Evolutionary conservation across 2,113 vertebrate genomes (phyloP).

Genomic region (Chiloscyllium plagiosum): DNA sequence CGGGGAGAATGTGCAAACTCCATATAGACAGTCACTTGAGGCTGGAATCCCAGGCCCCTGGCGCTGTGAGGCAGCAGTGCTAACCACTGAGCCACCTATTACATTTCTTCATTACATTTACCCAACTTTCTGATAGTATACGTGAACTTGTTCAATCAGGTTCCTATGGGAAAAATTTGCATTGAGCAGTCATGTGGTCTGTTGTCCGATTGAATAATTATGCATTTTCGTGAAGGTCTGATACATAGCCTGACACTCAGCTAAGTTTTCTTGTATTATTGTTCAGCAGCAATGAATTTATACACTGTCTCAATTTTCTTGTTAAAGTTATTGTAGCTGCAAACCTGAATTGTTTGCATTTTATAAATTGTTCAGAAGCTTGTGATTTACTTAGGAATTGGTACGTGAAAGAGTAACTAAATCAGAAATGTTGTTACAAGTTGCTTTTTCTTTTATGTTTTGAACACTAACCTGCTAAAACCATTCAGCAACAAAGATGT

Average conservation of each 20-base stretch:
- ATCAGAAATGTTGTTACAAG: neutral
- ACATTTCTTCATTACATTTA: too few relatives aligned
- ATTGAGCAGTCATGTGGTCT: neutral
- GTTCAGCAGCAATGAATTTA: neutral
- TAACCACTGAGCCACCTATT: too few relatives aligned
- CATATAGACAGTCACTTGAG: too few relatives aligned
- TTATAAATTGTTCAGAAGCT: neutral
- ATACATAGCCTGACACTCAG: neutral
- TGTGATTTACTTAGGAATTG: neutral
- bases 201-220: neutral
- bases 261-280: neutral
- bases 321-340: neutral
- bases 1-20: too few relatives aligned
- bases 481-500: neutral
- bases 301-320: neutral
- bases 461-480: neutral
- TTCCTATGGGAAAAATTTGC: neutral
- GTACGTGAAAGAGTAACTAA: neutral
- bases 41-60: too few relatives aligned
- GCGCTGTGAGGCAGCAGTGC: too few relatives aligned
- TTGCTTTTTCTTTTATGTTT: neutral
- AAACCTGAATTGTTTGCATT: neutral
- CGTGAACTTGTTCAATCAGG: neutral
- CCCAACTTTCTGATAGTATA: neutral
- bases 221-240: neutral